phyloP scores from a whole-genome alignment of 2,113 vertebrate species.

The Numenius arquata region DNA sequence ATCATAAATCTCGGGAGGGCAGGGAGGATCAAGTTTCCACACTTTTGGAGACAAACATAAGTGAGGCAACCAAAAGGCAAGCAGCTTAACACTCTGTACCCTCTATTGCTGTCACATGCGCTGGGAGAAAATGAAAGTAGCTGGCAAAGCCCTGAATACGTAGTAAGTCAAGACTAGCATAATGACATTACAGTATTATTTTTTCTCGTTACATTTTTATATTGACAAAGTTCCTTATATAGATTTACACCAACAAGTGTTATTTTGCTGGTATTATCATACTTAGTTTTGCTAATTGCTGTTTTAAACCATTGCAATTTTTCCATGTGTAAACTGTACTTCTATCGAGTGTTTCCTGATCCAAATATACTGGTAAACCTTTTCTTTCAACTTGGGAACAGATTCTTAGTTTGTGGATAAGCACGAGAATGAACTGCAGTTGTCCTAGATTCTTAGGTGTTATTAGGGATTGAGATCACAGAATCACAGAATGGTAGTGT shows the following conservation, averaged over 20 bases:
- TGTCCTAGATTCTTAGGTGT: not conserved
- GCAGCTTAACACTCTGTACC: not conserved
- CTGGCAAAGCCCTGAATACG: no score
- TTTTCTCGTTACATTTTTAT: not conserved
- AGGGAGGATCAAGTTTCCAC: not conserved
- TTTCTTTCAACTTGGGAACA: not conserved
- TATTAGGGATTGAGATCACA: not conserved
- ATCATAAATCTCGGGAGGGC: not conserved
- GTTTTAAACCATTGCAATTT: not conserved
- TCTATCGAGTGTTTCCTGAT: not conserved
- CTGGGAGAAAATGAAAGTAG: not conserved
- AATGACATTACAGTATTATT: not conserved
- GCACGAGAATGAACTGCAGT: not conserved
- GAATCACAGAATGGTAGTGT: not conserved
- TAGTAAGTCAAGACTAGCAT: not conserved
- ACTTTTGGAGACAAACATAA: not conserved
- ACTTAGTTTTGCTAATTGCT: not conserved
- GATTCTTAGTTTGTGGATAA: not conserved
- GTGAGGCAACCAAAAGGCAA: not conserved
- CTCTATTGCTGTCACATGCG: not conserved
- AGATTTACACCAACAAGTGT: not conserved
- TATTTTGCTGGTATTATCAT: not conserved
- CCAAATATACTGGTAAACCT: not conserved
- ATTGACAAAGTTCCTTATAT: not conserved
- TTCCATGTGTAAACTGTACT: not conserved